phyloP scores from a whole-genome alignment of 1,140 invertebrate species.

The Aphis gossypii region DNA sequence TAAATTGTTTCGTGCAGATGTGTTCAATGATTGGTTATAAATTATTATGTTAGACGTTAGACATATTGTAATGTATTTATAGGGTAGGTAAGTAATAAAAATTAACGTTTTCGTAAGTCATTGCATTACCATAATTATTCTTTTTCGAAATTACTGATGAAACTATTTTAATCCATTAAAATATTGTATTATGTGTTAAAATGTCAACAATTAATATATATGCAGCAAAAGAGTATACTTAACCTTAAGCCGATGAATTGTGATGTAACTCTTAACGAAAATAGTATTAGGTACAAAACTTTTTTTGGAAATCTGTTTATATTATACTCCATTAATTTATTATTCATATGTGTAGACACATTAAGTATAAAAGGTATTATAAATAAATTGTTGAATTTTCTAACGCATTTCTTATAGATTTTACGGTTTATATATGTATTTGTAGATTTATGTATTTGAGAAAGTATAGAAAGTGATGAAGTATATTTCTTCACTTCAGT shows the following conservation, averaged over 20 bases:
- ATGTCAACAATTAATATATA: background rate
- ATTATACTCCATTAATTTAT: background rate
- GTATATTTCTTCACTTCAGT: background rate
- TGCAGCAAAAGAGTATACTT: background rate
- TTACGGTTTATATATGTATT: background rate
- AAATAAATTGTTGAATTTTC: background rate
- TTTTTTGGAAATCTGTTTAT: background rate
- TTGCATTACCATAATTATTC: background rate
- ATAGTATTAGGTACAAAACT: background rate
- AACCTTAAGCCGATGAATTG: background rate
- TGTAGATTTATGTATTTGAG: background rate
- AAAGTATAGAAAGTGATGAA: background rate
- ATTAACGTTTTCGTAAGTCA: background rate
- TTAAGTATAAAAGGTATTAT: background rate
- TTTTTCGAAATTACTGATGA: background rate
- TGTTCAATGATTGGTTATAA: background rate
- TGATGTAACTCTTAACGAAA: background rate
- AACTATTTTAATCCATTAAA: background rate
- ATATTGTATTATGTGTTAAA: background rate
- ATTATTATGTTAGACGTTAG: constrained; percentile 1
- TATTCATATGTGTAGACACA: background rate
- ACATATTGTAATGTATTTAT: background rate
- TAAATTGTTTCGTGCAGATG: background rate
- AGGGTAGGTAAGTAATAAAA: background rate
- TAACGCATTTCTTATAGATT: background rate